Evolutionary conservation across 2,113 vertebrate species (phyloP).

Genomic region (Ondatra zibethicus): DNA sequence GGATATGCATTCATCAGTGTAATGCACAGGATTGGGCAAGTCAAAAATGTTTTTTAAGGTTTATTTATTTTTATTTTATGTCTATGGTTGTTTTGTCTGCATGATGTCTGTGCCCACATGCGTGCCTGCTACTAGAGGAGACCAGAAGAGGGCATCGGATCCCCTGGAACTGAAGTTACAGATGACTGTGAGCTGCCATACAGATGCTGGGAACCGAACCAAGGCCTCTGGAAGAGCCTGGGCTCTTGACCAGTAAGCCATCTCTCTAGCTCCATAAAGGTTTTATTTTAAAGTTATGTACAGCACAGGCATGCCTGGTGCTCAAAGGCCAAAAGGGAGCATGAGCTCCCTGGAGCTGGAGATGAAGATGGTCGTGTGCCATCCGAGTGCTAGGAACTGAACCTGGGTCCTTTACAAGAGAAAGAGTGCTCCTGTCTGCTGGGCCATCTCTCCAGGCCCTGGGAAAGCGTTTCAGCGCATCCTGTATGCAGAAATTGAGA

Average conservation of each 20-base stretch:
- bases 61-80: background rate
- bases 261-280: background rate
- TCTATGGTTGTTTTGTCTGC: background rate
- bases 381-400: background rate
- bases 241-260: background rate
- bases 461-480: background rate
- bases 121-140: background rate
- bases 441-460: background rate
- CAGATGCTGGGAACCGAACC: background rate
- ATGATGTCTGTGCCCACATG: background rate
- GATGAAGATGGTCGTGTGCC: background rate
- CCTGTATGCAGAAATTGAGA: background rate
- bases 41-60: background rate
- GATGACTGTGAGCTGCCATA: background rate
- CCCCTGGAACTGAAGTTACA: background rate
- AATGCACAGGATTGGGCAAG: background rate
- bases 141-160: background rate
- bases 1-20: background rate
- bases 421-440: background rate
- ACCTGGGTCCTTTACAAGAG: background rate
- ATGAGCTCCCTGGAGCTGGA: background rate
- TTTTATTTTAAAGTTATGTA: background rate
- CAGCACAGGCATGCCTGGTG: background rate
- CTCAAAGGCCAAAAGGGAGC: background rate
- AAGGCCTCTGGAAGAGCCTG: background rate